Conservation (phyloP, 2,113 vertebrate species). For the Athene cunicularia region DNA sequence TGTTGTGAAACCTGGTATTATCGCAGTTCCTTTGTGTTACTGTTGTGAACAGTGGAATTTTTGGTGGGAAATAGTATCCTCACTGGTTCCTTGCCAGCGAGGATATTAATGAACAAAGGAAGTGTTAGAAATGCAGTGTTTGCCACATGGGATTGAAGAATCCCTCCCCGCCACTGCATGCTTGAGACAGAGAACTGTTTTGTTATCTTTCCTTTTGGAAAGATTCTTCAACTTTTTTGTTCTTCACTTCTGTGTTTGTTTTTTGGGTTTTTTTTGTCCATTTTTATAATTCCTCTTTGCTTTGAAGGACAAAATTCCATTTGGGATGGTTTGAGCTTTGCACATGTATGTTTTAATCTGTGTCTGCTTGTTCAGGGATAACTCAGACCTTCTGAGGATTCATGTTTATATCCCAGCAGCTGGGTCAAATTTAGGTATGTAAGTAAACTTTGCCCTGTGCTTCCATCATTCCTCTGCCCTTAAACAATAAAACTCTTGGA, state of each 20-base stretch:
- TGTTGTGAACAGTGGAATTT: constrained; percentile 32
- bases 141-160: background rate
- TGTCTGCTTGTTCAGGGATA: background rate
- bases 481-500: background rate
- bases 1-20: background rate
- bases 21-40: background rate
- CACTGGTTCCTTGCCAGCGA: background rate
- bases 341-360: background rate
- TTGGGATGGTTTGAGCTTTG: background rate
- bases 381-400: background rate
- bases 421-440: background rate
- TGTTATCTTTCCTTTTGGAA: background rate
- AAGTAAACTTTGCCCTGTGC: background rate
- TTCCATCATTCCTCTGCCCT: background rate
- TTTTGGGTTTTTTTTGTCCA: no score
- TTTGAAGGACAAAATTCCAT: background rate
- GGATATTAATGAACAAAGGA: constrained; percentile 16
- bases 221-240: background rate
- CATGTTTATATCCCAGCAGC: background rate
- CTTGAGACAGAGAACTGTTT: background rate
- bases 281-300: background rate
- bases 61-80: constrained; percentile 5
- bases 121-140: background rate
- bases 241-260: background rate
- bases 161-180: background rate